Evolutionary conservation across 1,140 invertebrate species (phyloP), one percentile per base, ranked within the genome.

Genomic region (Maconellicoccus hirsutus): DNA sequence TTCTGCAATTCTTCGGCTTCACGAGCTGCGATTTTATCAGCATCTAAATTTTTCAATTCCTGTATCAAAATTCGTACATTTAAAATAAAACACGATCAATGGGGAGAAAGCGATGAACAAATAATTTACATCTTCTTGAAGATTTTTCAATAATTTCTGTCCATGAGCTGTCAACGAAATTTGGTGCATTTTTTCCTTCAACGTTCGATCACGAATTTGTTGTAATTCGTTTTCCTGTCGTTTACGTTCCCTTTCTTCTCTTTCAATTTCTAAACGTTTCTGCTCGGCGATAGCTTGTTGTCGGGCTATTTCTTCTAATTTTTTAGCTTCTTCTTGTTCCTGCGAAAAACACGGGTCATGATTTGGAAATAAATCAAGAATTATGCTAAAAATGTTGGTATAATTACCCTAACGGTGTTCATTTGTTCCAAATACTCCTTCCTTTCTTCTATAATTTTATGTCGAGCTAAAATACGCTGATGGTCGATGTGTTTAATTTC

Each of bases 401-500:
- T 12, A 73, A 73, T 77, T 75, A 84, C 84, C 73, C 83, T 80
- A 4, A 93, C 90, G 1, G 89, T 91, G 79, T 93, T 96, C 42
- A 94, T 85, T 74, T 92, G 85, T 78, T 98, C 96, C 38, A 98
- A 88, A 77, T 94, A 92, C 80, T 98, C 94, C 78, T 98, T 98
- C 6, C 94, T 82, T 75, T 96, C 91, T 80, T 98, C 94, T 77
- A 98, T 98, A 74, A 96, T 95, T 78, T 95, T 91, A 77, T 96
- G 92, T 8, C 96, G 84, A 75, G 90, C 88, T 69, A 98, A 81
- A 73, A 98, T 92, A 70, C 89, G 84, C 73, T 88, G 84, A 78
- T 98, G 95, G 74, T 98, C 94, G 42, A 87, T 87, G 73, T 87
- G 84, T 76, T 92, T 92, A 29, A 89, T 92, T 75, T 93, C 86